Evolutionary conservation across 2,113 vertebrate genomes (phyloP), one percentile per base, ranked within the genome.

Genomic region (Alethe castanea): DNA sequence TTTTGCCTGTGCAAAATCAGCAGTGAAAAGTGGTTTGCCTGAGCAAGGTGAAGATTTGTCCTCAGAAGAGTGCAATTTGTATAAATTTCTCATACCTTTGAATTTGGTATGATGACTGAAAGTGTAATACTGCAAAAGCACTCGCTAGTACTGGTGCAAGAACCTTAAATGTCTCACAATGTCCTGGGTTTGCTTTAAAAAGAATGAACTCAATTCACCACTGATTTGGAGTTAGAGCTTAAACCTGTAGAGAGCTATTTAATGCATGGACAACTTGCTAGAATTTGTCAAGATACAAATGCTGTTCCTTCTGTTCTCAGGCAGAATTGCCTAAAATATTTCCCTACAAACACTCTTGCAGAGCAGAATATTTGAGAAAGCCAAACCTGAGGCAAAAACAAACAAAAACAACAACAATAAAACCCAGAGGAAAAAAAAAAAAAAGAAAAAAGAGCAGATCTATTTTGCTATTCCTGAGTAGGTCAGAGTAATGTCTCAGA

Each of bases 401-500:
- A 16, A 29, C 2, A 19, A 23, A 18, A 5, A 36, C 14, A 11
- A 42, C 3, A 19, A 7, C 38, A 38, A 36, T 14, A 33, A 5
- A 48, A 36, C 33, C 16, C 8, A 42, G 38, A 35, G 38, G 38
- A 38, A 13, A 19, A 35, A 17, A 24, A 2, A 18, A 26, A 12
- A 3, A 4, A 47, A 52, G 12, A 26, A 14, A 31, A 22, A 23
- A 38, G 2, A 42, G 2, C 19, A 48, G 2, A 50, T 50, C 5
- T 36, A 2, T 52, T 67, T 65, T 72, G 16, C 19, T 65, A 0
- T 81, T 79, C 11, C 47, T 53, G 29, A 67, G 24, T 24, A 52
- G 10, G 2, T 54, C 22, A 29, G 25, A 28, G 4, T 29, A 71
- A 13, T 17, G 5, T 38, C 44, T 70, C 0, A 0, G 33, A 66